Base-by-base conservation (phyloP, 2,888 invertebrate genomes). In the Eupithecia tripunctaria region DNA sequence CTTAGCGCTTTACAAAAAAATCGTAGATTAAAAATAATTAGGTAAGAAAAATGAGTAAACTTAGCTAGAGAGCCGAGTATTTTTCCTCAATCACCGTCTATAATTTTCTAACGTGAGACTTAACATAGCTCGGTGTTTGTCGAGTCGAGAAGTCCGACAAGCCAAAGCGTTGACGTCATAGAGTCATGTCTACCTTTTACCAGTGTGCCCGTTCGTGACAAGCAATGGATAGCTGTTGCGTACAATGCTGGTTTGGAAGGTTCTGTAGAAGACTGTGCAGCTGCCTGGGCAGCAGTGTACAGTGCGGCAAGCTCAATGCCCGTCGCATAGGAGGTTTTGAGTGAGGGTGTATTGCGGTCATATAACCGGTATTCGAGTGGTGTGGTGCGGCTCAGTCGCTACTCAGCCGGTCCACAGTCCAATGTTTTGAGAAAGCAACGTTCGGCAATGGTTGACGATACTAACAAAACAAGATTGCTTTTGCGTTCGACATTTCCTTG, bases 91-190 rank as follows among this genome's bases (percentile, higher is more conserved):
- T 76, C 83, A 83, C 79, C 80, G 81, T 83, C 86, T 89, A 88
- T 88, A 89, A 89, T 89, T 90, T 90, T 90, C 89, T 87, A 91
- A 89, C 85, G 86, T 86, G 85, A 86, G 89, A 88, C 89, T 90
- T 86, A 86, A 88, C 87, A 85, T 87, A 87, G 87, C 82, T 86
- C 83, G 84, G 82, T 92, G 91, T 92, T 93, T 92, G 90, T 90
- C 88, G 91, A 91, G 91, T 88, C 89, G 89, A 92, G 92, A 90
- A 93, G 90, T 89, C 91, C 89, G 90, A 89, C 93, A 90, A 91
- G 91, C 92, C 93, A 89, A 94, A 90, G 88, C 82, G 93, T 93
- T 94, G 94, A 94, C 94, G 94, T 94, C 94, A 94, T 94, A 84
- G 86, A 86, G 85, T 86, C 89, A 89, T 90, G 92, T 91, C 87